Evolutionary conservation across 1,140 invertebrate species (phyloP).

Genomic region (Cephus cinctus): DNA sequence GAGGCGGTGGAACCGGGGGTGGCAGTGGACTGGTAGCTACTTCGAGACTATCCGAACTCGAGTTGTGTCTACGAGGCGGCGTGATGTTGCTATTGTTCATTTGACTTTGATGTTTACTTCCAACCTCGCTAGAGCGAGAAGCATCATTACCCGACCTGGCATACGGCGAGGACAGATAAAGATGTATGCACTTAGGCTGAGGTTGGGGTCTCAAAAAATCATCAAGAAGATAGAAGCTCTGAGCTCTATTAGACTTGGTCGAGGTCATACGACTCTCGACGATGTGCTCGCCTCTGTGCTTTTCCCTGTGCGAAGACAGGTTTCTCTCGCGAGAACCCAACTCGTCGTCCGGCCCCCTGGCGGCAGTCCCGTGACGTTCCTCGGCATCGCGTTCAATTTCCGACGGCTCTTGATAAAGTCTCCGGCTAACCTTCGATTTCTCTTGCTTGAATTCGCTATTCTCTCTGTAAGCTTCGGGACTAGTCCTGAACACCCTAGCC

Average conservation of each 20-base stretch:
- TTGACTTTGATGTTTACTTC: too few species aligned
- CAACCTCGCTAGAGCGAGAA: conserved; percentile 28
- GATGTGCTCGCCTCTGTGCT: conserved; percentile 20
- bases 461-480: conserved; percentile 26
- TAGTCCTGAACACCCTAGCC: conserved; percentile 30
- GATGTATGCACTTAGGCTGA: conserved; percentile 39
- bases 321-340: conserved; percentile 8
- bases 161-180: conserved; percentile 35
- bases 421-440: conserved; percentile 38
- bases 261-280: conserved; percentile 26
- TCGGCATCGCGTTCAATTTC: background rate
- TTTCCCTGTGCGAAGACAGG: too few species aligned
- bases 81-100: conserved; percentile 48
- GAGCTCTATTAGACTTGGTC: conserved; percentile 46
- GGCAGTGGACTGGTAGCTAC: conserved; percentile 53
- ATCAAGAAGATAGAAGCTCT: conserved; percentile 58
- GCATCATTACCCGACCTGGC: conserved; percentile 24
- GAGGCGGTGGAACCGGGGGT: conserved; percentile 50
- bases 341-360: conserved; percentile 12
- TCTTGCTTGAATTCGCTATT: conserved; percentile 34
- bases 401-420: conserved; percentile 38
- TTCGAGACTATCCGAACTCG: conserved; percentile 53
- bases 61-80: conserved; percentile 52
- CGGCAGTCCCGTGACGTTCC: conserved; percentile 8
- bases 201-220: conserved; percentile 56